Base-by-base conservation (phyloP, 2,113 vertebrate species). In the Salvelinus sp. region DNA sequence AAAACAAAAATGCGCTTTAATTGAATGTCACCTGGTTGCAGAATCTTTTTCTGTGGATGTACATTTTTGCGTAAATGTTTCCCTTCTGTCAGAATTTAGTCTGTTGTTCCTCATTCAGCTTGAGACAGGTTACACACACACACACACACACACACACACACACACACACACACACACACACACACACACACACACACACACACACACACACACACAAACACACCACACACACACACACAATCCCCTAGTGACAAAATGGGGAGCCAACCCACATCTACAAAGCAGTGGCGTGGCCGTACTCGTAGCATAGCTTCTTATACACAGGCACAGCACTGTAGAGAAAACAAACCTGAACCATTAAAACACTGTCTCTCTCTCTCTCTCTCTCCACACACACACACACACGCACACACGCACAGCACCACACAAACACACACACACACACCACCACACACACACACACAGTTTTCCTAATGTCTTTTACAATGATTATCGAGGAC, bases 11-110 rank as follows among this genome's bases (percentile, higher is more conserved):
- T 0, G 48, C 0, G 14, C 48, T 50, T 50, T 50, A 3, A 14
- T 50, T 16, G 48, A 50, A 50, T 50, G 48, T 50, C 48, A 50
- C 13, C 48, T 13, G 16, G 48, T 14, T 88, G 84, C 80, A 79
- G 83, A 90, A 76, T 67, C 72, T 48, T 82, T 82, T 70, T 83
- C 85, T 86, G 82, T 92, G 92, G 84, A 84, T 84, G 81, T 20
- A 7, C 7, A 38, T 38, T 38, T 38, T 38, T 38, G 33, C 6
- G 7, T 38, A 38, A 38, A 69, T 69, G 73, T 83, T 80, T 87
- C 78, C 72, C 76, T 88, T 83, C 68, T 75, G 83, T 89, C 84
- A 83, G 72, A 48, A 77, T 87, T 79, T 60, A 33, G 33, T 33
- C 33, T 38, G 33, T 71, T 62, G 27, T 81, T 80, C 16, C 25